Evolutionary conservation across 2,113 vertebrate genomes (phyloP), one percentile per base, ranked within the genome.

Genomic region (Apeltes quadracus): DNA sequence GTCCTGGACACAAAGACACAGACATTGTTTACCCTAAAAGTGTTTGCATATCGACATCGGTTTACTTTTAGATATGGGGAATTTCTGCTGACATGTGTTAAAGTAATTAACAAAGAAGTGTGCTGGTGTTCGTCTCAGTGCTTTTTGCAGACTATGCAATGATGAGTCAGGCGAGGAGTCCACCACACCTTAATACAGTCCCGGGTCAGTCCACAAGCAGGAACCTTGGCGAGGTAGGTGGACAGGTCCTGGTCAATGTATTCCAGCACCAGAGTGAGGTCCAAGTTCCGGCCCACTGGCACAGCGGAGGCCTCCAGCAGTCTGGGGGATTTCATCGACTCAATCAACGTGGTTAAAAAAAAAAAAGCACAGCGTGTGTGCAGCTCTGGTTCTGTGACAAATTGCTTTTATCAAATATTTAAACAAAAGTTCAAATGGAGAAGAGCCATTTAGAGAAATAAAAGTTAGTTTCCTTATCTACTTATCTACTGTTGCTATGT

Each of bases 191-290:
- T 91, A 11, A 93, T 89, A 23, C 69, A 73, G 38, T 90, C 84
- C 5, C 14, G 48, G 63, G 84, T 76, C 53, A 94, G 83, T 57
- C 91, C 92, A 51, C 87, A 66, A 8, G 83, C 53, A 25, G 90
- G 86, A 22, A 46, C 92, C 58, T 79, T 90, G 1, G 88, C 86
- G 34, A 95, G 85, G 79, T 87, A 94, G 3, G 91, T 79, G 48
- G 89, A 87, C 79, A 95, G 81, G 70, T 95, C 94, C 79, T 94
- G 94, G 78, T 95, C 94, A 3, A 95, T 88, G 78, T 92, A 94
- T 53, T 95, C 94, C 81, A 94, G 78, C 73, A 94, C 92, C 74
- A 95, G 68, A 1, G 84, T 93, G 75, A 95, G 81, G 75, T 94
- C 91, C 84, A 93, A 61, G n/a, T 57, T 73, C 2, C 53, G 11